Evolutionary conservation across 2,113 vertebrate genomes (phyloP), one percentile per base, ranked within the genome.

Genomic region (Mionectes macconnelli): DNA sequence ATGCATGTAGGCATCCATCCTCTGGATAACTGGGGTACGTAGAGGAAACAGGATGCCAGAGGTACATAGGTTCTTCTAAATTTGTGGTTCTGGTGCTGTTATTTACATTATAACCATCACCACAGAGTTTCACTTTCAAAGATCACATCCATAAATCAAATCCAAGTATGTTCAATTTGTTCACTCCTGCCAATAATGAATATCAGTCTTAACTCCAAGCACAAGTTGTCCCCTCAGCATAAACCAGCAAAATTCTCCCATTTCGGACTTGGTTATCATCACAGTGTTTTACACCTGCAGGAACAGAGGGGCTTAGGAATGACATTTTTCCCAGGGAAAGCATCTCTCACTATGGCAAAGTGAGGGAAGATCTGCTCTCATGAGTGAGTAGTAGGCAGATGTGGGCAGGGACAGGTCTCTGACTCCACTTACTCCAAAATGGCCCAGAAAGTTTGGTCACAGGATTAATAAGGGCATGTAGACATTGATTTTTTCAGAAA

Each of bases 101-200:
- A 81, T 64, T 93, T 92, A 86, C 59, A 67, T 80, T 53, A 74
- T 30, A 78, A 53, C 33, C 53, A 67, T 45, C 30, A n/a, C 18
- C 27, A 10, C 39, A 78, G 79, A 89, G 35, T 33, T 94, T 87
- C 44, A 35, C 35, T 90, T 92, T 90, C 66, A 94, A 72, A 82
- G 47, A 78, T 96, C 57, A 78, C 47, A 86, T n/a, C n/a, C 42
- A 44, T 47, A 92, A 92, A 90, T 56, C 77, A 93, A 94, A 90
- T 50, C 37, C 64, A 78, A 89, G 57, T 30, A 35, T 84, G 52
- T 14, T 90, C 72, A 40, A 5, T 86, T 88, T 90, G 44, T 35
- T 78, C n/a, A 49, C 15, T 10, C 9, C 24, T 57, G 31, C 9
- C 31, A 86, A 44, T 35, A 78, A 74, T 15, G 50, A 89, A 52